Base-by-base conservation (phyloP, 2,113 vertebrate species). In the Callionymus lyra region DNA sequence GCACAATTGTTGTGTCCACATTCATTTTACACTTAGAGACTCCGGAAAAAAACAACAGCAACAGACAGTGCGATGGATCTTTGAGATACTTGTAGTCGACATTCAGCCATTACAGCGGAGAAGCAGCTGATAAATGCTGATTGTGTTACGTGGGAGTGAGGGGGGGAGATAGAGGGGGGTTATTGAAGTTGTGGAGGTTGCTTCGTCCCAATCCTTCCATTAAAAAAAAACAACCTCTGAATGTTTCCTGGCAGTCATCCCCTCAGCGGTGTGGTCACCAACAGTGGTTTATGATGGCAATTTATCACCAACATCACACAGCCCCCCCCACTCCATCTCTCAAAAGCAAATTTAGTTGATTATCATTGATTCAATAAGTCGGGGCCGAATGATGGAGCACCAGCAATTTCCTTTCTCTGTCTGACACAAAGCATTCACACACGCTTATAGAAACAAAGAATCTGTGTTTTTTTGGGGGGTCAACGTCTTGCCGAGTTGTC, bases 91-190 rank as follows among this genome's bases (percentile, higher is more conserved):
- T 46, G 16, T 27, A 47, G 57, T 27, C 41, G 72, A 76, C 76
- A 75, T 54, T 47, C 58, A 12, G 54, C 54, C 57, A 66, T 77
- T 74, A 75, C 44, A 63, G 44, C 67, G 38, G 62, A 72, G 67
- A 70, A 71, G 57, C 68, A 61, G 59, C 60, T 66, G 71, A 79
- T 77, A 70, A 69, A 72, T 71, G 76, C 58, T 80, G 70, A 79
- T 80, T 76, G 65, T 66, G 46, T 74, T 63, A 72, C 60, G 51
- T 54, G 56, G 65, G 49, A 32, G 58, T n/a, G n/a, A n/a, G n/a
- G n/a, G n/a, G n/a, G n/a, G n/a, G n/a, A n/a, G n/a, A n/a, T n/a
- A n/a, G 11, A 38, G 32, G 41, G 44, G 63, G 44, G 66, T 71
- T 77, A 81, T 74, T 81, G 59, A 54, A 73, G 63, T 48, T 33